These are phyloP conservation scores for Coelinius sp. DNA, from an alignment of 2,888 invertebrate genomes.

Conservation along the genomic window DNA sequence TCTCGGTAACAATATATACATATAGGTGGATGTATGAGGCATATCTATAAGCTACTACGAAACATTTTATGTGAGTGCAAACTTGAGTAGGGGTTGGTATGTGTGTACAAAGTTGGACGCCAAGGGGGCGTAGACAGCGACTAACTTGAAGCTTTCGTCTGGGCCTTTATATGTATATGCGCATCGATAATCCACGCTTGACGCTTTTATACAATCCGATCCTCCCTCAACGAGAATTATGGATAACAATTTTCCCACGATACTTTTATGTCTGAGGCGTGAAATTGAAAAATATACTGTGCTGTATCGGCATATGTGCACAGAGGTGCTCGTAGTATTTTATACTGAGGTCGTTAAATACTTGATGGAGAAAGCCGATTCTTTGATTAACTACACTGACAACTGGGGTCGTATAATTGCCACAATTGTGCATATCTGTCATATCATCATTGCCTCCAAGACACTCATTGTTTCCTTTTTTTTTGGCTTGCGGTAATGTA, in stretches of 20 bases:
- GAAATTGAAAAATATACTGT: conserved; percentile 30
- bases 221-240: conserved; percentile 42
- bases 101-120: conserved; percentile 4
- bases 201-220: conserved; percentile 21
- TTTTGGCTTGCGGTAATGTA: conserved; percentile 24
- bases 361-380: not conserved
- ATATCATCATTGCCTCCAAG: not conserved
- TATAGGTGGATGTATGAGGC: conserved; percentile 4
- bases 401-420: not conserved
- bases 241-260: conserved; percentile 43
- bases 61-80: conserved; percentile 29
- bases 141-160: conserved; percentile 24
- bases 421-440: not conserved
- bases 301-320: conserved; percentile 14
- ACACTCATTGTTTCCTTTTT: not conserved
- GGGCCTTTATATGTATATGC: conserved; percentile 30
- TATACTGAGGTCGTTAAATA: not conserved
- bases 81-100: conserved; percentile 24
- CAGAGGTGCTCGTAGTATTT: not conserved
- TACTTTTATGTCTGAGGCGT: conserved; percentile 31
- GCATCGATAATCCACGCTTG: conserved; percentile 42
- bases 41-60: conserved; percentile 13
- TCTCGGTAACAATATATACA: not conserved
- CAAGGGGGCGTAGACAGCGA: conserved; percentile 36
- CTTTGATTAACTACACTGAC: not conserved